Percentiles rank a stretch among this genome's conserved stretches.
phyloP scores from a whole-genome alignment of 2,797 vertebrate species.

The Eupleurogrammus muticus region DNA sequence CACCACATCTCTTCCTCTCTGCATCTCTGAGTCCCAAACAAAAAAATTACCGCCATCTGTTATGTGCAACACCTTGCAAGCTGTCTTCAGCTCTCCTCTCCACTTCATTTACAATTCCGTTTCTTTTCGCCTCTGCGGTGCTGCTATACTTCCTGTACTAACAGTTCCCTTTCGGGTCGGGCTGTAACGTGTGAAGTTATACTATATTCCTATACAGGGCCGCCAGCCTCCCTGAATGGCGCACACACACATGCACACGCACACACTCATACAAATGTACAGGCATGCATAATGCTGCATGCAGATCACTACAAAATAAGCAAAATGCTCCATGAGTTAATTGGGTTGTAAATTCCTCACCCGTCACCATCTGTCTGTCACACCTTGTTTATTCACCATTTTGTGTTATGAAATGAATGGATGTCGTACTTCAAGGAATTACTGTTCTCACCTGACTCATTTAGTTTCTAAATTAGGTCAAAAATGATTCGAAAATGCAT shows the following conservation, averaged over 20 bases:
- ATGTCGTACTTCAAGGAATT: constrained; percentile 54
- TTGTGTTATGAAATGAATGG: constrained; percentile 38
- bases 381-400: constrained; percentile 57
- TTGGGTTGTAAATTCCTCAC: constrained; percentile 46
- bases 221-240: constrained; percentile 21
- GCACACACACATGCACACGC: constrained; percentile 10
- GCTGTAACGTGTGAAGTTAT: constrained; percentile 34
- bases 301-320: constrained; percentile 35
- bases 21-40: constrained; percentile 54
- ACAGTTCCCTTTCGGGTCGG: constrained; percentile 41
- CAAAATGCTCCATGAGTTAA: constrained; percentile 53
- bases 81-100: constrained; percentile 64
- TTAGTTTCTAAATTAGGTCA: constrained; percentile 52
- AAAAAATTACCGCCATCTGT: constrained; percentile 67
- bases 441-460: constrained; percentile 35
- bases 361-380: constrained; percentile 62
- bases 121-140: constrained; percentile 59
- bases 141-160: constrained; percentile 19
- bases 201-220: constrained; percentile 33
- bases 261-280: constrained; percentile 6
- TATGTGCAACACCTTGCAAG: constrained; percentile 52
- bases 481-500: constrained; percentile 29
- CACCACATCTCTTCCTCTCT: constrained; percentile 40
- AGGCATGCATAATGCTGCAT: neutral
- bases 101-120: constrained; percentile 69